Percentiles rank a stretch among this genome's conserved stretches.
Conservation (phyloP, 2,797 vertebrate genomes). For the Mormyrus hasselquistii region DNA sequence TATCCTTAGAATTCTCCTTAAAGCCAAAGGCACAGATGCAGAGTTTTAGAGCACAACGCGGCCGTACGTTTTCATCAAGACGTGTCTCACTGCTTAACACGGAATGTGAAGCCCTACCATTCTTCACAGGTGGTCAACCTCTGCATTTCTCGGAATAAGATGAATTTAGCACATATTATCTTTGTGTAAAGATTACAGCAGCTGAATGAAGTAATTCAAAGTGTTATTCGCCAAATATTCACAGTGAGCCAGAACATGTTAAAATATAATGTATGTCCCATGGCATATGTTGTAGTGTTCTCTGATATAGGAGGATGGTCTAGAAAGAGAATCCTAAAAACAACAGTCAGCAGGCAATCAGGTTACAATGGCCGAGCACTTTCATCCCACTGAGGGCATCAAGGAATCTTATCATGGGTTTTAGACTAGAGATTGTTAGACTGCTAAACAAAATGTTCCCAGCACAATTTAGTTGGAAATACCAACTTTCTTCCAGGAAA, state of each 20-base stretch:
- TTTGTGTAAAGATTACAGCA: neutral
- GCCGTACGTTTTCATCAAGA: neutral
- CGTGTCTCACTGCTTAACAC: neutral
- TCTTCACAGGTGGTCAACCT: neutral
- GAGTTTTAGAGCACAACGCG: neutral
- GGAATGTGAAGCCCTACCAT: neutral
- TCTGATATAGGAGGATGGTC: neutral
- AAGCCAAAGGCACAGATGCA: neutral
- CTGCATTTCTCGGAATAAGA: neutral
- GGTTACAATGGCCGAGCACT: neutral
- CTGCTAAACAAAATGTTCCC: neutral
- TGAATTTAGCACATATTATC: neutral
- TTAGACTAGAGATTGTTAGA: neutral
- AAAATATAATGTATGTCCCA: neutral
- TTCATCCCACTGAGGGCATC: neutral
- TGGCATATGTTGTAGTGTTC: neutral
- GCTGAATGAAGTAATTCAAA: neutral
- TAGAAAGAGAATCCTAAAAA: neutral
- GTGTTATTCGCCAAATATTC: neutral
- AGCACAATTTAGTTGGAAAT: neutral
- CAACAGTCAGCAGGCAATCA: neutral
- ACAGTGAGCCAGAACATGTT: neutral
- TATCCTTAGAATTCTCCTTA: constrained; percentile 8
- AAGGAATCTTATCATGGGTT: neutral
- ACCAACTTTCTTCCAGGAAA: neutral